phyloP scores from a whole-genome alignment of 2,113 vertebrate genomes.

The Gila orcuttii region DNA sequence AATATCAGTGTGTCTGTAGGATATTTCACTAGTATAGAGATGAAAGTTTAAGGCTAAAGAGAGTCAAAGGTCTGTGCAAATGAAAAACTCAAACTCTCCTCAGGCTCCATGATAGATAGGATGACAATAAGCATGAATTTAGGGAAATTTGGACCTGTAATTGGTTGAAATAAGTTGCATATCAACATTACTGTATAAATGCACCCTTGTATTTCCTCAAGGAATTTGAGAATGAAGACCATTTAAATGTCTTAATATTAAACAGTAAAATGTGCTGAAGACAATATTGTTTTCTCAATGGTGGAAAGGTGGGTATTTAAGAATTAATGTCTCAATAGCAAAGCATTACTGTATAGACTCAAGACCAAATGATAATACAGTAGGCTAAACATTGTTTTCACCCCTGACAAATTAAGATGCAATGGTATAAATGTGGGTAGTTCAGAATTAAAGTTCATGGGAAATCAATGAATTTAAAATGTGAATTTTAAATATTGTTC shows the following conservation, averaged over 20 bases:
- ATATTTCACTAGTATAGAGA: too few relatives aligned
- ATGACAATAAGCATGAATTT: not conserved
- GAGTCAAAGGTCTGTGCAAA: not conserved
- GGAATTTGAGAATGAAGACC: too few relatives aligned
- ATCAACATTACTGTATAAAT: too few relatives aligned
- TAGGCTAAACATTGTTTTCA: not conserved
- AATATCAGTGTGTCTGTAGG: not conserved
- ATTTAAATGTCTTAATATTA: too few relatives aligned
- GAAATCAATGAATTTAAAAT: not conserved
- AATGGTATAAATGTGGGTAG: not conserved
- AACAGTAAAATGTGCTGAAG: too few relatives aligned
- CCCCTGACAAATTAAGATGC: not conserved
- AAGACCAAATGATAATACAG: not conserved
- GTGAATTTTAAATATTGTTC: not conserved
- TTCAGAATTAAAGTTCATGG: not conserved
- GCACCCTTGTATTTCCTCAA: too few relatives aligned
- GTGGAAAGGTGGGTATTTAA: not conserved
- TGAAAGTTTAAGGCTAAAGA: not conserved
- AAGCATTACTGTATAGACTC: not conserved
- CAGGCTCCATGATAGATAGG: not conserved
- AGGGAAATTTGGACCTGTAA: not conserved
- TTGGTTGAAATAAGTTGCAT: not conserved
- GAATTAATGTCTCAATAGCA: not conserved
- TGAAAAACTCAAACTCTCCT: not conserved
- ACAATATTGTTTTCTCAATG: too few relatives aligned